phyloP scores from a whole-genome alignment of 1,140 invertebrate genomes.

The Ridgeia piscesae region DNA sequence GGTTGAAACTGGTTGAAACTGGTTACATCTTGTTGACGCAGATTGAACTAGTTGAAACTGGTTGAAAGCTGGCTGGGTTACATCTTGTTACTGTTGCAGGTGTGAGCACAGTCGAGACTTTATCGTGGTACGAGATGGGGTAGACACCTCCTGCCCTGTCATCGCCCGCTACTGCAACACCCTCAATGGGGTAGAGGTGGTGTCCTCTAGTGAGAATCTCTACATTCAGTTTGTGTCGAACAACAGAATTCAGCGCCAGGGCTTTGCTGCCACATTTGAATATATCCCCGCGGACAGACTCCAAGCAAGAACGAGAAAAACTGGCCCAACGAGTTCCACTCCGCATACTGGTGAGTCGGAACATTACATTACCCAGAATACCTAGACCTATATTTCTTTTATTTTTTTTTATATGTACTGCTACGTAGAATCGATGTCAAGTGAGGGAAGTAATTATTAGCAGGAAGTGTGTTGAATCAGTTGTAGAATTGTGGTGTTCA shows the following conservation, averaged over 20 bases:
- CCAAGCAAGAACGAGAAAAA: neutral
- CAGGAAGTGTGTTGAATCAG: too few species aligned
- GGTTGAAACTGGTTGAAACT: neutral
- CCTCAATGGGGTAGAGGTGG: conserved; percentile 72
- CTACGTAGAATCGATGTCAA: too few species aligned
- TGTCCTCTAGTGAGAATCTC: conserved; percentile 74
- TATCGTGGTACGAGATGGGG: conserved; percentile 77
- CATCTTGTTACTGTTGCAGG: conserved; percentile 58
- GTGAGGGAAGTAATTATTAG: too few species aligned
- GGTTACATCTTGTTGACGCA: too few species aligned
- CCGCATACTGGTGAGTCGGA: neutral
- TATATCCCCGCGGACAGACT: conserved; percentile 57
- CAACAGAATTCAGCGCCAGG: conserved; percentile 77
- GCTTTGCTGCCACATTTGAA: conserved; percentile 81
- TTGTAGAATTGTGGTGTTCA: too few species aligned
- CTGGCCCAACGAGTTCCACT: neutral
- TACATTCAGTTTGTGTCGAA: conserved; percentile 81
- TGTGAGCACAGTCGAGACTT: conserved; percentile 79
- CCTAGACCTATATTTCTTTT: too few species aligned
- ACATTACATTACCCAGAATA: neutral
- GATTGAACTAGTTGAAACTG: neutral
- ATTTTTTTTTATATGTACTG: too few species aligned
- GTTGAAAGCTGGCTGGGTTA: neutral
- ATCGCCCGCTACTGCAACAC: conserved; percentile 81
- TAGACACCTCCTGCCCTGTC: conserved; percentile 65